phyloP scores from a whole-genome alignment of 2,888 invertebrate species.

The Odontocolon sp. region DNA sequence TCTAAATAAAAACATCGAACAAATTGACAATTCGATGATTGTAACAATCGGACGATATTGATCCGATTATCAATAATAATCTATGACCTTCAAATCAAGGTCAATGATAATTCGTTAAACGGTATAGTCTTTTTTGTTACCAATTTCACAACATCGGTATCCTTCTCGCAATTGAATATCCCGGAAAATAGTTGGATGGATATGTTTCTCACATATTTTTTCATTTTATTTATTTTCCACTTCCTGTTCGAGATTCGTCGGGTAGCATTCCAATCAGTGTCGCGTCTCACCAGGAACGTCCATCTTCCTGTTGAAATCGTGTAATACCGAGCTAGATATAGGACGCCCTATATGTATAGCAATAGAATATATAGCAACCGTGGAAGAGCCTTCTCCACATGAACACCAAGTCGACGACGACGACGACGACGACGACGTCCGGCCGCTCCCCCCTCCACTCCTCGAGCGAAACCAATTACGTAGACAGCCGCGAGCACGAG shows the following conservation, averaged over 20 bases:
- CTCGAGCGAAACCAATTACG: slow-evolving; percentile 58
- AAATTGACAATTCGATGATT: too few species aligned
- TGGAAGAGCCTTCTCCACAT: slow-evolving; percentile 28
- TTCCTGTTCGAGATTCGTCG: neutral
- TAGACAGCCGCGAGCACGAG: slow-evolving; percentile 61
- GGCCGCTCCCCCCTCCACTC: slow-evolving; percentile 20
- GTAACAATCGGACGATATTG: too few species aligned
- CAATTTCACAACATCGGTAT: too few species aligned
- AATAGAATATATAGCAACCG: neutral
- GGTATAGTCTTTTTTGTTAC: too few species aligned
- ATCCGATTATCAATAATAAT: too few species aligned
- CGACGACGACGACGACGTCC: too few species aligned
- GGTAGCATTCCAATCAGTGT: slow-evolving; percentile 26
- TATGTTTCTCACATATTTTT: too few species aligned
- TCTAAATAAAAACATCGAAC: too few species aligned
- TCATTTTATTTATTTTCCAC: neutral
- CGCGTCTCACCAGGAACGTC: slow-evolving; percentile 23
- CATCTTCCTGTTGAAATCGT: slow-evolving; percentile 29
- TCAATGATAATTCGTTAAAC: too few species aligned
- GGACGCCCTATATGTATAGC: neutral
- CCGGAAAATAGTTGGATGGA: too few species aligned
- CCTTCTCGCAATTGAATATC: too few species aligned
- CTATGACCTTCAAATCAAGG: too few species aligned
- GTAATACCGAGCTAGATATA: slow-evolving; percentile 18
- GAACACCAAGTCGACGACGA: slow-evolving; percentile 51